Percentiles rank a stretch among this genome's conserved stretches.
phyloP scores from a whole-genome alignment of 2,113 vertebrate species.

The Nerophis ophidion region DNA sequence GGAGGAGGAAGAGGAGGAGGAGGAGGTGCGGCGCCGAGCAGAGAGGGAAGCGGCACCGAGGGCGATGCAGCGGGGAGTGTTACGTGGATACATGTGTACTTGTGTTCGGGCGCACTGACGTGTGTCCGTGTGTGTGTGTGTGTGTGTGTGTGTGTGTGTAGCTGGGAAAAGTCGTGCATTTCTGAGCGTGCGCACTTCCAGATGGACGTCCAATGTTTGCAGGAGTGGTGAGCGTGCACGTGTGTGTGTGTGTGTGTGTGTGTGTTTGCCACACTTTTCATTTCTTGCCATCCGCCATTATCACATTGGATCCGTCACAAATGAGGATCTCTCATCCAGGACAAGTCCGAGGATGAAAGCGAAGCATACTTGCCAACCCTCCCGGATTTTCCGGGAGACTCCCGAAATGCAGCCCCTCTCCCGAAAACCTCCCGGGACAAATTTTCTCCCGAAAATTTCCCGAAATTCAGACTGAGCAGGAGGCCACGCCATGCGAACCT shows the following conservation, averaged over 20 bases:
- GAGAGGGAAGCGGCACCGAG: constrained; percentile 81
- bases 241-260: constrained; percentile 19
- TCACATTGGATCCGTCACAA: constrained; percentile 90
- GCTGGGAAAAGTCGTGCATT: constrained; percentile 6
- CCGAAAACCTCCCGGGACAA: no score
- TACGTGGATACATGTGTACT: constrained; percentile 50
- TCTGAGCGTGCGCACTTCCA: constrained; percentile 28
- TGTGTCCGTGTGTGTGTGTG: constrained; percentile 22
- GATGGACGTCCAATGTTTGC: constrained; percentile 40
- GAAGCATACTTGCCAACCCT: no score
- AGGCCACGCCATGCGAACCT: no score
- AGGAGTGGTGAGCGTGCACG: constrained; percentile 2
- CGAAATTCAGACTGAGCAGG: no score
- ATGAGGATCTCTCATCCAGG: constrained; percentile 74
- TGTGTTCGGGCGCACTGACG: constrained; percentile 28
- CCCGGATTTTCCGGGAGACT: no score
- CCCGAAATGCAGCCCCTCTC: no score
- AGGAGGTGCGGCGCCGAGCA: constrained; percentile 73
- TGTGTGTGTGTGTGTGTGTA: constrained; percentile 19
- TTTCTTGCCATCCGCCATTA: constrained; percentile 88
- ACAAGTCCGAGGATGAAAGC: constrained; percentile 32
- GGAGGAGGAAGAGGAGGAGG: constrained; percentile 82
- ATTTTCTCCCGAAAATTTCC: no score
- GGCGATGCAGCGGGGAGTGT: constrained; percentile 60
- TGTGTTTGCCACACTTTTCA: constrained; percentile 69